Conservation (phyloP, 1,140 invertebrate species). For the Arion vulgaris region DNA sequence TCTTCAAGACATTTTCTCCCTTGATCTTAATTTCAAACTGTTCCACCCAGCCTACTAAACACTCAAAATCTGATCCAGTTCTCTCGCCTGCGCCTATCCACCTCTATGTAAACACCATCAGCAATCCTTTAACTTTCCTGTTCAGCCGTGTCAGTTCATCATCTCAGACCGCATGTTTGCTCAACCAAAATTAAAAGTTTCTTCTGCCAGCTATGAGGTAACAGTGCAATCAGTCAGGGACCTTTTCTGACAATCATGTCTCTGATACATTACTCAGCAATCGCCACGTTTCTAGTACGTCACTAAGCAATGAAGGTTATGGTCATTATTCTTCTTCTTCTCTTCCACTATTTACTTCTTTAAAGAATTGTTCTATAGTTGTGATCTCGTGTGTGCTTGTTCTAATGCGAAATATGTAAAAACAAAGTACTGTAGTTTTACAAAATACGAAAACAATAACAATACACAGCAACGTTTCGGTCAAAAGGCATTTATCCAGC, state of each 20-base stretch:
- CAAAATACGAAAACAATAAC: no score
- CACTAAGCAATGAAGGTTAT: no score
- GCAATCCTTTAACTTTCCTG: background rate
- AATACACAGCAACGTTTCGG: no score
- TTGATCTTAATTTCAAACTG: background rate
- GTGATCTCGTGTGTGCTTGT: no score
- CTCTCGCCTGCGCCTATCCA: background rate
- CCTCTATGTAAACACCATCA: background rate
- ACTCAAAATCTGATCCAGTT: background rate
- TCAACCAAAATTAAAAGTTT: constrained; percentile 31
- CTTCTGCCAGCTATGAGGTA: constrained; percentile 12
- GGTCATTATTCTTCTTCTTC: no score
- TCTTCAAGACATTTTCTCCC: no score
- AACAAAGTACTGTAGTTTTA: no score
- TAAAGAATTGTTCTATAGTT: no score
- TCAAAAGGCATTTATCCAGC: no score
- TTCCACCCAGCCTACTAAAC: background rate
- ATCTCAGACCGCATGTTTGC: constrained; percentile 33
- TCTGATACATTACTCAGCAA: background rate
- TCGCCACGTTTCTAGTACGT: background rate
- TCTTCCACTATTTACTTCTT: no score
- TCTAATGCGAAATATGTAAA: no score
- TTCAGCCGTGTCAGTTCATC: constrained; percentile 21
- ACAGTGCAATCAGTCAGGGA: constrained; percentile 1
- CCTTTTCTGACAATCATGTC: background rate